Conservation (phyloP, 2,888 invertebrate genomes). For the Timandra comae region DNA sequence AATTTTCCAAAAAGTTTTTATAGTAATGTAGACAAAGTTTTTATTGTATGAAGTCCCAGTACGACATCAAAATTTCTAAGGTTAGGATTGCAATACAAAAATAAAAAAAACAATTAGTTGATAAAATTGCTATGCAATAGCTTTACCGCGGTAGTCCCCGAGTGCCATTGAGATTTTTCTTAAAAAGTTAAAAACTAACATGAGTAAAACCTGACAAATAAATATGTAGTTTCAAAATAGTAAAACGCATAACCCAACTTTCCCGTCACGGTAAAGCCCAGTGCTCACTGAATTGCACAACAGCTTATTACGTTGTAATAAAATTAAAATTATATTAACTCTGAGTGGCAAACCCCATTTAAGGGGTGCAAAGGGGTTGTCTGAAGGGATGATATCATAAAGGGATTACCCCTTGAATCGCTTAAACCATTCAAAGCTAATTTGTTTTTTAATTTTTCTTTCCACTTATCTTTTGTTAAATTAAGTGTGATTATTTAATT, state of each 20-base stretch:
- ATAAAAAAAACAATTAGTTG: too few species aligned
- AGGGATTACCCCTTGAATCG: slow-evolving; percentile 43
- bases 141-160: too few species aligned
- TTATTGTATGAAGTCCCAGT: too few species aligned
- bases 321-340: slow-evolving; percentile 31
- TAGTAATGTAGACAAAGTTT: too few species aligned
- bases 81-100: too few species aligned
- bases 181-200: too few species aligned
- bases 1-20: too few species aligned
- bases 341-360: slow-evolving; percentile 27
- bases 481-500: slow-evolving; percentile 31
- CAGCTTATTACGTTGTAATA: slow-evolving; percentile 24
- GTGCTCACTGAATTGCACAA: slow-evolving; percentile 19
- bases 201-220: too few species aligned
- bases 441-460: slow-evolving; percentile 66
- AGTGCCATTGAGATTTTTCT: too few species aligned
- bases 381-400: slow-evolving; percentile 58
- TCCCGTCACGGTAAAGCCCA: slow-evolving; percentile 2
- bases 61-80: too few species aligned
- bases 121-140: too few species aligned
- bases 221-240: too few species aligned
- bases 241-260: background rate
- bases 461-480: slow-evolving; percentile 27
- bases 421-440: slow-evolving; percentile 63
- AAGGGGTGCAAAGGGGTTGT: slow-evolving; percentile 36